phyloP scores from a whole-genome alignment of 2,888 invertebrate genomes.

The Dexiosoma caninum region DNA sequence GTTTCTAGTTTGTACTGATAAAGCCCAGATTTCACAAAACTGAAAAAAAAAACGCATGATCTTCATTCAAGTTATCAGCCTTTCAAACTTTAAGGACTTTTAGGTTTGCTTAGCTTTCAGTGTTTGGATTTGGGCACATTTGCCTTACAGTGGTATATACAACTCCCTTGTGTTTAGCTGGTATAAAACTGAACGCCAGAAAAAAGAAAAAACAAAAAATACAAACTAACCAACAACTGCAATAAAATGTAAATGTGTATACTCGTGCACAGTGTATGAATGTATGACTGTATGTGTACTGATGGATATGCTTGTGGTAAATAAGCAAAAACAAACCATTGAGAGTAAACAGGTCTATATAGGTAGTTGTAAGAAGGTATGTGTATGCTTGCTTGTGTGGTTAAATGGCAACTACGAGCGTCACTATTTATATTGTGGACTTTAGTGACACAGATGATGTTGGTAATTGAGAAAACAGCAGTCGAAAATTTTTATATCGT shows the following conservation, averaged over 20 bases:
- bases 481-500: no score
- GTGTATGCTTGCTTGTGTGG: neutral
- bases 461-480: no score
- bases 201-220: slow-evolving; percentile 2
- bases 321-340: slow-evolving; percentile 50
- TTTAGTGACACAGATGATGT: no score
- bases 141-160: slow-evolving; percentile 22
- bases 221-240: slow-evolving; percentile 24
- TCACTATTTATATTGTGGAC: neutral
- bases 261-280: neutral
- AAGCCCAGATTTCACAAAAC: no score
- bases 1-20: no score
- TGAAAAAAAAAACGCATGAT: no score
- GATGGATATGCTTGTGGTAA: slow-evolving; percentile 21
- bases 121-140: slow-evolving; percentile 5
- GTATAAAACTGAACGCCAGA: slow-evolving; percentile 15
- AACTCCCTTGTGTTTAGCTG: slow-evolving; percentile 45
- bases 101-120: neutral
- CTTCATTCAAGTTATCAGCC: no score
- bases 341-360: slow-evolving; percentile 41
- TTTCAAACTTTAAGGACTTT: neutral
- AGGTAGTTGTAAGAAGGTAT: neutral
- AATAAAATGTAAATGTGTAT: neutral
- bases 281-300: neutral
- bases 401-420: slow-evolving; percentile 4